phyloP scores from a whole-genome alignment of 92 coral and sea anemone genomes.

The Montipora capitata region DNA sequence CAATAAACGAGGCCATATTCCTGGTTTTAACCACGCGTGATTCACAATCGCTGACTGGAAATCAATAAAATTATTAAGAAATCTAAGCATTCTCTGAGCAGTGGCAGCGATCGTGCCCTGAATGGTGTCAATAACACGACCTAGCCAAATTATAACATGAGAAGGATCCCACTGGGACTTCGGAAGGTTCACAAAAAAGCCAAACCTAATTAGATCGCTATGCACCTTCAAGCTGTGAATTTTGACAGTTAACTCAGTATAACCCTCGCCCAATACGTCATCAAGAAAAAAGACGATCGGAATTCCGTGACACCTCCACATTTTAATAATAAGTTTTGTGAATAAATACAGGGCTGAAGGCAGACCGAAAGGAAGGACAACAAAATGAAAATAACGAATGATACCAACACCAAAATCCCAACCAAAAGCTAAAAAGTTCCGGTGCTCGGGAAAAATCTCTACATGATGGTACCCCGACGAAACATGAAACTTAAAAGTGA shows the following conservation, averaged over 20 bases:
- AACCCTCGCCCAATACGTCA: no score
- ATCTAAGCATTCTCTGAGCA: not conserved
- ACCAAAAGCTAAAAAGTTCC: no score
- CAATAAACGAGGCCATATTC: conserved; percentile 19
- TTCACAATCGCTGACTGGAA: no score
- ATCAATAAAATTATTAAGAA: not conserved
- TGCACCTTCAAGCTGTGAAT: not conserved
- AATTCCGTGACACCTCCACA: conserved; percentile 16
- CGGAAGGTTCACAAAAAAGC: conserved; percentile 30
- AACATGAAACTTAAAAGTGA: no score
- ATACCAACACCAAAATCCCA: no score
- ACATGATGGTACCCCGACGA: not conserved
- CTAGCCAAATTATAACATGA: conserved; percentile 19
- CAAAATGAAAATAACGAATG: no score
- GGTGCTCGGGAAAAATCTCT: no score
- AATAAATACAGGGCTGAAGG: conserved; percentile 25
- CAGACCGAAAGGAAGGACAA: not conserved
- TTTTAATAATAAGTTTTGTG: conserved; percentile 14
- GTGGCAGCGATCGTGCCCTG: not conserved
- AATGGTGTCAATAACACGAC: not conserved
- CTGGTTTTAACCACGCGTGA: not conserved
- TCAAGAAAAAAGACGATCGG: no score
- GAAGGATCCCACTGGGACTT: conserved; percentile 34
- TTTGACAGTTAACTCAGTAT: conserved; percentile 14
- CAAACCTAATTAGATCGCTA: conserved; percentile 21